Base-by-base conservation (phyloP, 2,797 vertebrate genomes). In the Catharus ustulatus region DNA sequence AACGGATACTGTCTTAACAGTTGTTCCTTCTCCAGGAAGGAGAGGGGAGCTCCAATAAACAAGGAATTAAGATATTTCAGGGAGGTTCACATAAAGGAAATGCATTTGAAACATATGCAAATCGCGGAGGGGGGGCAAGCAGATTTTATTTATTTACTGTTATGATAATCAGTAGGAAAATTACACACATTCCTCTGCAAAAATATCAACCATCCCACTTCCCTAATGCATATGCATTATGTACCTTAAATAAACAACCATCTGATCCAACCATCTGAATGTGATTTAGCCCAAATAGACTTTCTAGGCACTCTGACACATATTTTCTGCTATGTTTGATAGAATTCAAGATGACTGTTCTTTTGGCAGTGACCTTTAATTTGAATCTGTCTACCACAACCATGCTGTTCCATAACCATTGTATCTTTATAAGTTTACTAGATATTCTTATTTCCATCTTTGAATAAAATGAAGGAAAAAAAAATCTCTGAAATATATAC, bases 231-330 rank as follows among this genome's bases (percentile, higher is more conserved):
- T 97, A 92, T 95, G 80, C 40, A 96, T 97, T 95, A 96, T 89
- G 57, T 69, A 94, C 94, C 93, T 55, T 86, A 97, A 97, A 93
- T 93, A 97, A 97, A 95, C 79, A 96, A 86, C 79, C 81, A 90
- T 94, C 94, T 96, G 79, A 92, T 94, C 51, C 86, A 92, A 76
- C 86, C 72, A 84, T 95, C 77, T 97, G 93, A 97, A 96, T 95
- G 74, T 84, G 67, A 74, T 94, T 96, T 82, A 88, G 73, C 52
- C 90, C 79, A 79, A 89, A 9, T 20, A 94, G 91, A 73, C 79
- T 93, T 91, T 88, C 94, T 54, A 59, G 93, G 79, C 80, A 94
- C 36, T 72, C 79, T 91, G 36, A 63, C 43, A 85, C 34, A 73
- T 54, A 94, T 67, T 95, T 97, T 96, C 81, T 90, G 34, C 42